Conservation (phyloP, 2,888 invertebrate species). For the Apomyelois bistriatella region DNA sequence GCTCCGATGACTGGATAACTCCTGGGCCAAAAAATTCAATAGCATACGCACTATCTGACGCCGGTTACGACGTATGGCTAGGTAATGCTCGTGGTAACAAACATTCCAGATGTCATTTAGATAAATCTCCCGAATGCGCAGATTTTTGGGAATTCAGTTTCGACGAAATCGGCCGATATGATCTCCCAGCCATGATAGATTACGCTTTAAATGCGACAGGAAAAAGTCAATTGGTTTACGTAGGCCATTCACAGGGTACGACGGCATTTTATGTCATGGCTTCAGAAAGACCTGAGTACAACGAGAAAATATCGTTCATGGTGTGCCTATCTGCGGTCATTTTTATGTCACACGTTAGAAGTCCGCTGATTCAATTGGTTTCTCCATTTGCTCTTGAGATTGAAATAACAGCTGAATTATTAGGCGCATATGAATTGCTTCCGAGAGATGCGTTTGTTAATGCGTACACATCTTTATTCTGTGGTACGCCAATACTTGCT, state of each 20-base stretch:
- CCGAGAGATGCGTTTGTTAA: not conserved
- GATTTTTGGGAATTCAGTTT: constrained; percentile 85
- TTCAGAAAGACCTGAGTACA: constrained; percentile 80
- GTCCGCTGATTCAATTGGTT: constrained; percentile 14
- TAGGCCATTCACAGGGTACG: constrained; percentile 86
- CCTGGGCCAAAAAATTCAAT: constrained; percentile 76
- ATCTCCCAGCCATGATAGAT: constrained; percentile 88
- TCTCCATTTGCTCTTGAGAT: not conserved
- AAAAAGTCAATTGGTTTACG: constrained; percentile 81
- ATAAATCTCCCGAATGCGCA: constrained; percentile 39
- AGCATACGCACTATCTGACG: constrained; percentile 72
- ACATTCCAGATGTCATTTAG: constrained; percentile 77
- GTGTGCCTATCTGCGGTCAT: constrained; percentile 38
- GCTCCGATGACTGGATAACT: constrained; percentile 85
- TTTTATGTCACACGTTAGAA: constrained; percentile 31
- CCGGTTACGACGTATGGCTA: constrained; percentile 88
- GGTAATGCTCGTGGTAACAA: constrained; percentile 86
- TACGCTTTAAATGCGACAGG: constrained; percentile 78
- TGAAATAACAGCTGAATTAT: not conserved
- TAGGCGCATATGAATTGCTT: not conserved
- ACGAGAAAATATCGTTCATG: constrained; percentile 77
- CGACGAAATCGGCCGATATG: constrained; percentile 87
- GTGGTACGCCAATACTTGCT: not conserved
- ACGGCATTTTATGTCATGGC: constrained; percentile 82
- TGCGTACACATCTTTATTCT: not conserved